Percentiles rank a stretch among this genome's conserved stretches.
Conservation (phyloP, 2,113 vertebrate genomes). For the Plecturocebus donacophilus region DNA sequence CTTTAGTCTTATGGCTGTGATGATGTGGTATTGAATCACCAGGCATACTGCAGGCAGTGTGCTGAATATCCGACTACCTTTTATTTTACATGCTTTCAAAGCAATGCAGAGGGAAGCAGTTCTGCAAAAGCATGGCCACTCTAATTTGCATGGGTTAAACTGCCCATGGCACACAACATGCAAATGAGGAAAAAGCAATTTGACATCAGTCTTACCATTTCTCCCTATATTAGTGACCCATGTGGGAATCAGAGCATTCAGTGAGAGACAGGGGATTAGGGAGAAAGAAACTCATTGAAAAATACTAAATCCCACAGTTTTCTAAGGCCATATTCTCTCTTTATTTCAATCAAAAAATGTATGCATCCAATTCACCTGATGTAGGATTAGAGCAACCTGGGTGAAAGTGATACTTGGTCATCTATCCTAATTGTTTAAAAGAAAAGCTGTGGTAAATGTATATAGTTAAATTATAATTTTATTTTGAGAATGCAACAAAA, state of each 20-base stretch:
- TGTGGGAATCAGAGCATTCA: slow-evolving; percentile 88
- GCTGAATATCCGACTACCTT: slow-evolving; percentile 76
- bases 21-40: slow-evolving; percentile 82
- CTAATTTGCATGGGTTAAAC: slow-evolving; percentile 84
- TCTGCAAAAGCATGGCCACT: slow-evolving; percentile 85
- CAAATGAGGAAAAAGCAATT: slow-evolving; percentile 87
- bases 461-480: slow-evolving; percentile 52
- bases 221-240: slow-evolving; percentile 91
- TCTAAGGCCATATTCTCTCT: slow-evolving; percentile 85
- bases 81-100: slow-evolving; percentile 87
- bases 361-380: slow-evolving; percentile 78
- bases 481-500: background rate
- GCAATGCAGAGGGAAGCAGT: slow-evolving; percentile 87
- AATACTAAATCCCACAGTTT: slow-evolving; percentile 83
- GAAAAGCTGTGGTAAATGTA: slow-evolving; percentile 57
- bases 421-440: slow-evolving; percentile 62
- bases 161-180: slow-evolving; percentile 86
- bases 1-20: slow-evolving; percentile 84
- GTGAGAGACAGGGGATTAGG: slow-evolving; percentile 88
- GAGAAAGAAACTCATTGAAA: slow-evolving; percentile 90
- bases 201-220: slow-evolving; percentile 89
- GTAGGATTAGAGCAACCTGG: slow-evolving; percentile 50
- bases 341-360: slow-evolving; percentile 81
- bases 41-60: slow-evolving; percentile 85
- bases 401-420: slow-evolving; percentile 65